Evolutionary conservation across 2,888 invertebrate genomes (phyloP), one percentile per base, ranked within the genome.

Genomic region (Hydraecia micacea): DNA sequence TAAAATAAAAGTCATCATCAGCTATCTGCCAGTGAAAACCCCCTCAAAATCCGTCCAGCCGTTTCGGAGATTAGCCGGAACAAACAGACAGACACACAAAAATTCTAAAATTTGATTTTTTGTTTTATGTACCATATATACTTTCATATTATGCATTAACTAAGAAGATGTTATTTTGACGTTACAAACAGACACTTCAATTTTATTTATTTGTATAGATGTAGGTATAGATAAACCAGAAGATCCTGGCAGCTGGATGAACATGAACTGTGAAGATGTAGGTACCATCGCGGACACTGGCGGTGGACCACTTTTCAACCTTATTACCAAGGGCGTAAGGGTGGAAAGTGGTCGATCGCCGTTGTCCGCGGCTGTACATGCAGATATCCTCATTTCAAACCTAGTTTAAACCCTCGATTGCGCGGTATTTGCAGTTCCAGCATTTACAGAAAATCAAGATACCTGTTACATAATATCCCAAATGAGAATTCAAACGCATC

Each of bases 401-500:
- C 9, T 6, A 5, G 32, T 58, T 46, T 49, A 39, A 15, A 36
- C 1, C 8, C n/a, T 25, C 15, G 36, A 18, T 36, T 46, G 9
- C 7, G 6, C 25, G 2, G 13, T 18, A 36, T 42, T 65, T 65
- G n/a, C 82, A 42, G 9, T 25, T 62, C 0, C 18, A 49, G 39
- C 13, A 21, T n/a, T 42, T 28, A 32, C 36, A 46, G 36, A 46
- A 55, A 60, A 60, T 84, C 28, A 28, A 36, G 36, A 66, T 55
- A 5, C 28, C 21, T 52, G 18, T 32, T 52, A 62, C n/a, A 42
- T 55, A 55, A 42, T 55, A 55, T 46, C 21, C 5, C 46, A 79
- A 9, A 69, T 46, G n/a, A 67, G n/a, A 60, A 63, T 58, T 63
- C 39, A 42, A 18, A 79, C 25, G 32, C 39, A 68, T 58, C 18